Conservation (phyloP, 2,888 invertebrate genomes). For the Andrena flavipes region DNA sequence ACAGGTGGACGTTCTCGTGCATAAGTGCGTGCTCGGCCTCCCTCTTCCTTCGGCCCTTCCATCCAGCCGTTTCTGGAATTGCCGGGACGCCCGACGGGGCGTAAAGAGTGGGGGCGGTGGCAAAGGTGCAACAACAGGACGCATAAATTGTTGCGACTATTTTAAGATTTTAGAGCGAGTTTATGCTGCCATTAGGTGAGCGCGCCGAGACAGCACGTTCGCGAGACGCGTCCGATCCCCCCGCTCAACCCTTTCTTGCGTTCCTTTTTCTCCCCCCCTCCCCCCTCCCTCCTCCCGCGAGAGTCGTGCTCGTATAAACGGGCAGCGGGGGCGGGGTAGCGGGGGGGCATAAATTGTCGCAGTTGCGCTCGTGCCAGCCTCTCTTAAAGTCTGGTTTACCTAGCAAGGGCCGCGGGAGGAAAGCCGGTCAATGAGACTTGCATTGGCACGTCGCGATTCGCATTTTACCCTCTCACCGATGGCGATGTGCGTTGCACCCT, state of each 20-base stretch:
- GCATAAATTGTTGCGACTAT: constrained; percentile 84
- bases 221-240: constrained; percentile 66
- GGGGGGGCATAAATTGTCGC: constrained; percentile 74
- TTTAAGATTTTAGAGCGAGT: constrained; percentile 83
- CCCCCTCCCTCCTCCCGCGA: constrained; percentile 20
- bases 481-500: not conserved
- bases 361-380: constrained; percentile 69
- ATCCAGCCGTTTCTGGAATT: not conserved
- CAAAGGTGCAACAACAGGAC: constrained; percentile 82
- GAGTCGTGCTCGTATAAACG: constrained; percentile 64
- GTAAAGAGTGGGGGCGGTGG: constrained; percentile 27
- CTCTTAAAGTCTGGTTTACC: constrained; percentile 65
- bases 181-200: constrained; percentile 80
- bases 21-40: constrained; percentile 13
- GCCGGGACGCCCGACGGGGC: constrained; percentile 1
- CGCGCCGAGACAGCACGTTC: constrained; percentile 68
- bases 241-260: constrained; percentile 45
- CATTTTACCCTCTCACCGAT: not conserved
- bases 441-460: constrained; percentile 44
- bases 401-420: constrained; percentile 37
- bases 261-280: constrained; percentile 23
- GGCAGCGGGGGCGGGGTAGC: constrained; percentile 47
- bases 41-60: not conserved
- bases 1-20: constrained; percentile 27
- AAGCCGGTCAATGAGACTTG: constrained; percentile 63